Base-by-base conservation (phyloP, 1,140 invertebrate genomes). In the Alviniconcha marisindica region DNA sequence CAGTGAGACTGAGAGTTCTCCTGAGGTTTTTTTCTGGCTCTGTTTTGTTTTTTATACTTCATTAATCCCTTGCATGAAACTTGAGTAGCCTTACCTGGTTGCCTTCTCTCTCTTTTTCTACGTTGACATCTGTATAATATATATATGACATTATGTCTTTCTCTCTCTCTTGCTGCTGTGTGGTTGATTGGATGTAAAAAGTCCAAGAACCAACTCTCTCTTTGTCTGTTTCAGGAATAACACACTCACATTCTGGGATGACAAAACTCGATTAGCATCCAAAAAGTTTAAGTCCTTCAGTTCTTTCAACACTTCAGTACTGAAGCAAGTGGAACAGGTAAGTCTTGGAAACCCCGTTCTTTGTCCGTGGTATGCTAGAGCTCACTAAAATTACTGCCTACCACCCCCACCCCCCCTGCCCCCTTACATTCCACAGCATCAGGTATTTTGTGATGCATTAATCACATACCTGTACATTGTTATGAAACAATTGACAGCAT, bases 291-390 rank as follows among this genome's bases (percentile, higher is more conserved):
- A 94, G 69, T 96, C 85, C 93, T 95, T 96, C 93, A 90, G 90
- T 92, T 94, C 95, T 28, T 95, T 96, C 88, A 95, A 96, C 86
- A 96, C 96, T 85, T 94, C 96, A 51, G 95, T 97, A 1, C 88
- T 98, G 0, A 96, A 96, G 88, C 97, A 98, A 93, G 97, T 99
- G 84, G 95, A 98, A 79, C 97, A 96, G 89, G 93, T 93, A 86
- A 77, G 77, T n/a, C n/a, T n/a, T n/a, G n/a, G n/a, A n/a, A n/a
- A n/a, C n/a, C n/a, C n/a, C n/a, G n/a, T n/a, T n/a, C n/a, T n/a
- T n/a, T n/a, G n/a, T n/a, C n/a, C n/a, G n/a, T n/a, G n/a, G n/a
- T n/a, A n/a, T n/a, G n/a, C n/a, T n/a, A n/a, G n/a, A n/a, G n/a
- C n/a, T n/a, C n/a, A n/a, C n/a, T n/a, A n/a, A n/a, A n/a, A n/a